A percentile compares a stretch with the other conserved stretches of the same genome.
Conservation (phyloP, 2,113 vertebrate species). For the Leptobrachium leishanense region DNA sequence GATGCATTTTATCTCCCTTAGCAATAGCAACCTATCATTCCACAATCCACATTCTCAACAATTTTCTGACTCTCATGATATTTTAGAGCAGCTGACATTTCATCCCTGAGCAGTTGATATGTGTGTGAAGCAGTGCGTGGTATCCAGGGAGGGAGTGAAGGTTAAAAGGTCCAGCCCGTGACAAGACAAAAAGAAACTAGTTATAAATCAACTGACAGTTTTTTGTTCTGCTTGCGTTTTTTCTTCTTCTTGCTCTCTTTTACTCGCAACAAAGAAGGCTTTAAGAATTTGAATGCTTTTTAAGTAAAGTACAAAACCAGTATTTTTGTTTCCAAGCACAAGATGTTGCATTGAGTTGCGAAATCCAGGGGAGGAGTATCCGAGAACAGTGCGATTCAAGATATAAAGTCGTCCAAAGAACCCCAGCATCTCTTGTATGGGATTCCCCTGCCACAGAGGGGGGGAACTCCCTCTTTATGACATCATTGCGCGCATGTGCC, state of each 20-base stretch:
- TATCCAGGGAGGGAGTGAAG: slow-evolving; percentile 1
- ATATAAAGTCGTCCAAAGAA: too few relatives aligned
- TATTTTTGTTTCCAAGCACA: too few relatives aligned
- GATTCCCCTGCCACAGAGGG: too few relatives aligned
- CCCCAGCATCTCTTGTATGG: too few relatives aligned
- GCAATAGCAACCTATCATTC: not conserved
- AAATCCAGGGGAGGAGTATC: too few relatives aligned
- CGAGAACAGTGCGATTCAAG: too few relatives aligned
- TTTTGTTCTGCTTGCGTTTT: not conserved
- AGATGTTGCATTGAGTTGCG: too few relatives aligned
- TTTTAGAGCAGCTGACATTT: slow-evolving; percentile 19
- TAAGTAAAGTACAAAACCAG: too few relatives aligned
- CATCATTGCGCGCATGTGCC: too few relatives aligned
- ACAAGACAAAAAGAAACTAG: not conserved
- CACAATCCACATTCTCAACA: slow-evolving; percentile 2
- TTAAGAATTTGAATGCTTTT: not conserved
- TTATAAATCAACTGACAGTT: slow-evolving; percentile 2
- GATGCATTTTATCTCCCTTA: not conserved
- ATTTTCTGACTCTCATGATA: slow-evolving; percentile 12
- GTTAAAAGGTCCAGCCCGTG: not conserved
- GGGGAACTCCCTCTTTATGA: too few relatives aligned
- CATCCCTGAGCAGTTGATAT: slow-evolving; percentile 1
- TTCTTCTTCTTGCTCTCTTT: not conserved
- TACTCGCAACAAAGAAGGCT: not conserved
- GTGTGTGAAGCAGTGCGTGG: not conserved